A percentile compares a stretch with the other conserved stretches of the same genome.
phyloP scores from a whole-genome alignment of 1,140 invertebrate species.

The Drosophila mauritiana region DNA sequence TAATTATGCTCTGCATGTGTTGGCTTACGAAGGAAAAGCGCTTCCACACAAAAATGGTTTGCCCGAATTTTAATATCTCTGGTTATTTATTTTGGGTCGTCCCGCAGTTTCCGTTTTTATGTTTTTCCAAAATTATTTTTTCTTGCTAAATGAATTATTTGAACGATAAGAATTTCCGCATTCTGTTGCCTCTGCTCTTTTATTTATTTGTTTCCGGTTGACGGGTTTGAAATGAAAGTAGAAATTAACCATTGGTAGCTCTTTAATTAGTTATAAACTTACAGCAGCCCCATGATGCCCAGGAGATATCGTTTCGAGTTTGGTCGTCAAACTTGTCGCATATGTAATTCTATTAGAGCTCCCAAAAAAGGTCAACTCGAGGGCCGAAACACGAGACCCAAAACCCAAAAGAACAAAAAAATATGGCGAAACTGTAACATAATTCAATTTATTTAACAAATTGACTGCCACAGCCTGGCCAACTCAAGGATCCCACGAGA shows the following conservation, averaged over 20 bases:
- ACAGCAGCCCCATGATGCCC: slow-evolving; percentile 6
- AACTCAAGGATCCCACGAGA: slow-evolving; percentile 37
- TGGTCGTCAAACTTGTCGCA: slow-evolving; percentile 56
- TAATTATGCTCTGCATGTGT: slow-evolving; percentile 52
- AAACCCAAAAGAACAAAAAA: slow-evolving; percentile 26
- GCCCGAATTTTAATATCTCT: slow-evolving; percentile 41
- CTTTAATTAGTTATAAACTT: slow-evolving; percentile 39
- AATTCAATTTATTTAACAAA: slow-evolving; percentile 82
- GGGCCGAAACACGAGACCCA: slow-evolving; percentile 1
- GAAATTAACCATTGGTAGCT: neutral
- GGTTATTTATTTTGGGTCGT: slow-evolving; percentile 37
- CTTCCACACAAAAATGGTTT: slow-evolving; percentile 28
- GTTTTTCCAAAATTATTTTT: neutral
- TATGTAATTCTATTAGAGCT: slow-evolving; percentile 61
- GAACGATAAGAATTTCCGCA: slow-evolving; percentile 33
- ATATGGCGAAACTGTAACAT: slow-evolving; percentile 51
- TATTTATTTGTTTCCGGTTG: slow-evolving; percentile 16
- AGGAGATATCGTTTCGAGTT: slow-evolving; percentile 16
- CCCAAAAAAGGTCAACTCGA: slow-evolving; percentile 44
- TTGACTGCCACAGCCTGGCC: slow-evolving; percentile 70
- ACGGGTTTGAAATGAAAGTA: slow-evolving; percentile 1
- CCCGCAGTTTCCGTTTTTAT: slow-evolving; percentile 31
- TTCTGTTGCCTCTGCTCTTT: slow-evolving; percentile 17
- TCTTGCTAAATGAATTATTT: slow-evolving; percentile 45
- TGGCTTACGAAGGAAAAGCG: slow-evolving; percentile 30